Evolutionary conservation across 2,888 invertebrate species (phyloP).

Genomic region (Penaeus monodon): DNA sequence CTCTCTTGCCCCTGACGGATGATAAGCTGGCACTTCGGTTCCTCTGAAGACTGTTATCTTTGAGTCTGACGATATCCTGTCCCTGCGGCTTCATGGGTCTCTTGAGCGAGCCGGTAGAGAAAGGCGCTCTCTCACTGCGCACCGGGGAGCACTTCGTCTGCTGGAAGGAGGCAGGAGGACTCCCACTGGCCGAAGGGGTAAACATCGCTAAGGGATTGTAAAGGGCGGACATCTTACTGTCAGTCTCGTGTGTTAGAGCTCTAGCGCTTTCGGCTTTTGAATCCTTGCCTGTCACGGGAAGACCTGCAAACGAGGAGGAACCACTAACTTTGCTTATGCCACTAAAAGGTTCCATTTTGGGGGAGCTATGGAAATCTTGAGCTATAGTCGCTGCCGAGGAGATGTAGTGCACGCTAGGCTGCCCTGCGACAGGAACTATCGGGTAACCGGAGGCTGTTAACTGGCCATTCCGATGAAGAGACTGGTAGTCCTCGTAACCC

Average conservation of each 20-base stretch:
- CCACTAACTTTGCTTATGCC: not conserved
- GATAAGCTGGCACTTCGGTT: slow-evolving; percentile 52
- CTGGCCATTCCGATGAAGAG: slow-evolving; percentile 22
- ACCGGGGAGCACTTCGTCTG: not conserved
- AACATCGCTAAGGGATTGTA: slow-evolving; percentile 52
- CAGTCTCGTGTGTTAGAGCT: not conserved
- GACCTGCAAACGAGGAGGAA: slow-evolving; percentile 31
- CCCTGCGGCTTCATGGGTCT: slow-evolving; percentile 42
- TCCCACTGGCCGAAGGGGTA: not conserved
- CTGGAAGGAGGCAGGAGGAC: slow-evolving; percentile 22
- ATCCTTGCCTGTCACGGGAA: not conserved
- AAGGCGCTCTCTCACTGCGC: slow-evolving; percentile 17
- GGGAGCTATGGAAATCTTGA: slow-evolving; percentile 33
- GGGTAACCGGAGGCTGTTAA: slow-evolving; percentile 20
- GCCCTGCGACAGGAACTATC: slow-evolving; percentile 1
- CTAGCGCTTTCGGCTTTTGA: slow-evolving; percentile 21
- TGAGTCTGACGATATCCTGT: slow-evolving; percentile 49
- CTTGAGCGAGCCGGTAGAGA: slow-evolving; percentile 49
- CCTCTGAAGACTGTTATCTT: slow-evolving; percentile 34
- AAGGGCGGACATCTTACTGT: slow-evolving; percentile 47
- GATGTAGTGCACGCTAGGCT: slow-evolving; percentile 41
- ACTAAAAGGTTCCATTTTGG: not conserved
- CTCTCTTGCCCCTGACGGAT: slow-evolving; percentile 43
- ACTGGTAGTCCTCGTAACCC: slow-evolving; percentile 30
- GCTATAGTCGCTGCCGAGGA: slow-evolving; percentile 28